Base-by-base conservation (phyloP, 1,140 invertebrate genomes). In the Drosophila pallidifrons region DNA sequence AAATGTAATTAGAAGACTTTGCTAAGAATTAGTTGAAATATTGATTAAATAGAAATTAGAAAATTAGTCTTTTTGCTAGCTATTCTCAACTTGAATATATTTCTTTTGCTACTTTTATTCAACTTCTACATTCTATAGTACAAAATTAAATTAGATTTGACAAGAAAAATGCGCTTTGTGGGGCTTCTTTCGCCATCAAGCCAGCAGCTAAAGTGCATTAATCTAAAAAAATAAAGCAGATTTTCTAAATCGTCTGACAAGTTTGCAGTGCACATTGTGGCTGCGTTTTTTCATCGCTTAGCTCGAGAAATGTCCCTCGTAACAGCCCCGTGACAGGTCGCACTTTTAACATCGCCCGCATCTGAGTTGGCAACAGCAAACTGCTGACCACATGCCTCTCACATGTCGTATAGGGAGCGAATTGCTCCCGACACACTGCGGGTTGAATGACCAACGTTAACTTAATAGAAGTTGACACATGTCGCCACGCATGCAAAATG, bases 401-500 rank as follows among this genome's bases (percentile, higher is more conserved):
- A 7, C 59, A 51, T 63, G 59, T 51, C 46, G 46, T 10, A 15
- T 13, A 15, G 45, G 1, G n/a, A 35, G 16, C 10, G 5, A 13
- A 8, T 16, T 7, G 8, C 28, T 49, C 15, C 28, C 16, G 28
- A 30, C 13, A 38, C 16, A 15, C 32, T 71, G 59, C 66, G 83
- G 55, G 82, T 86, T 87, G 83, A 87, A 87, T 87, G 82, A 87
- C 82, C 82, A 87, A 55, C 83, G 69, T 69, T 87, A 87, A 87
- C 82, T 87, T 87, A 87, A 87, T 87, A 87, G 82, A 87, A 88
- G 83, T 87, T 88, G 82, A 88, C 82, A 87, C 83, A 87, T 87
- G 82, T 87, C 83, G 82, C 82, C 82, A 87, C 82, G 82, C 82
- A 88, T 87, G 82, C 82, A 87, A 87, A 87, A 82, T 87, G 79